These are phyloP conservation scores for Pimephales promelas DNA, from an alignment of 2,113 vertebrate species.

Conservation along the genomic window DNA sequence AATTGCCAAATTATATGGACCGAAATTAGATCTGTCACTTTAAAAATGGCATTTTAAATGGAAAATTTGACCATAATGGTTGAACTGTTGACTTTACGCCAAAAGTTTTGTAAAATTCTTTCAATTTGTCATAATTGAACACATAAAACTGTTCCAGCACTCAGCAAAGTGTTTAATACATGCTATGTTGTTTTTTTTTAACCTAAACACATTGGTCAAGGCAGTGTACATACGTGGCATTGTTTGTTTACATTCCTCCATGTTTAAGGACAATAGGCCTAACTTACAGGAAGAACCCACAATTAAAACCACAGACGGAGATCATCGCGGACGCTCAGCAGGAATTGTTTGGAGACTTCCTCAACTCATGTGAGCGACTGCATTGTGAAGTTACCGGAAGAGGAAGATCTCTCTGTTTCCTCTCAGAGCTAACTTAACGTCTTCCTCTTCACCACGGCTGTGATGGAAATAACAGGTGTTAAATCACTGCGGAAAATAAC, in stretches of 20 bases:
- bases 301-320: background rate
- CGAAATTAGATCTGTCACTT: background rate
- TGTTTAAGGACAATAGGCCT: background rate
- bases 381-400: slow-evolving; percentile 15
- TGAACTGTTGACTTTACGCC: background rate
- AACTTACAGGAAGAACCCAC: slow-evolving; percentile 35
- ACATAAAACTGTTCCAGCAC: background rate
- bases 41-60: background rate
- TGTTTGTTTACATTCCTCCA: background rate
- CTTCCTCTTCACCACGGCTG: background rate
- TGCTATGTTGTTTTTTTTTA: background rate
- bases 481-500: background rate
- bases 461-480: background rate
- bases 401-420: background rate
- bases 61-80: background rate
- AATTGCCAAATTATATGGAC: background rate
- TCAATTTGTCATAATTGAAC: background rate
- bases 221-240: background rate
- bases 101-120: background rate
- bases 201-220: background rate
- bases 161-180: background rate
- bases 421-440: background rate
- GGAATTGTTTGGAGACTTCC: slow-evolving; percentile 39
- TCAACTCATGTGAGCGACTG: slow-evolving; percentile 14
- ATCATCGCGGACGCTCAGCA: background rate